Conservation (phyloP, 1,140 invertebrate genomes). For the Papilio machaon region DNA sequence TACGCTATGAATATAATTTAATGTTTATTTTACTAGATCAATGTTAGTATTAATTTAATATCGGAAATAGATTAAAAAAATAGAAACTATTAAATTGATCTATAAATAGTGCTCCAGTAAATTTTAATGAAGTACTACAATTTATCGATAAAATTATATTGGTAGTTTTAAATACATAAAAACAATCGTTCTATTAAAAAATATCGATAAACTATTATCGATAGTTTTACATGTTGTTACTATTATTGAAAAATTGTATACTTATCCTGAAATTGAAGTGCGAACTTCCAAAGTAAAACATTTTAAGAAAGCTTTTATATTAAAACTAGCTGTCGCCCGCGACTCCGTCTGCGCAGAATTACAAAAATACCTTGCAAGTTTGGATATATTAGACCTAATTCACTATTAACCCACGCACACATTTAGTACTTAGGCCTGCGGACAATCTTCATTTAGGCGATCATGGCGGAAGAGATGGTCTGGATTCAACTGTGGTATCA, state of each 20-base stretch:
- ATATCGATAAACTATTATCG: no score
- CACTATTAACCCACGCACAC: not conserved
- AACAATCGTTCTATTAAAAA: no score
- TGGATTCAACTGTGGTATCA: constrained; percentile 48
- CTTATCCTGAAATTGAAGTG: no score
- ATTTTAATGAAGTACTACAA: not conserved
- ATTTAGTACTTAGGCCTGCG: not conserved
- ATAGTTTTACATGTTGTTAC: not conserved
- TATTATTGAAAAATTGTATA: no score
- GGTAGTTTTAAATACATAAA: no score
- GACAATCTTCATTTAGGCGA: constrained; percentile 41
- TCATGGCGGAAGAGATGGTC: constrained; percentile 42
- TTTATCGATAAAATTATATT: not conserved
- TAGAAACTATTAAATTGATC: not conserved
- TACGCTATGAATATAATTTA: not conserved
- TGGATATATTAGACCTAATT: not conserved
- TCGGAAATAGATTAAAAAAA: not conserved
- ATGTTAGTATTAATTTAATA: not conserved
- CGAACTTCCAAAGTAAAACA: no score
- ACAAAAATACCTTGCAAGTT: not conserved
- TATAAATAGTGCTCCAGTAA: not conserved
- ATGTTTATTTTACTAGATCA: not conserved
- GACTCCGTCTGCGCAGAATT: no score
- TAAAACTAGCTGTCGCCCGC: no score
- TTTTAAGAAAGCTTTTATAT: no score